phyloP scores from a whole-genome alignment of 2,113 vertebrate species.

The Morone chrysops region DNA sequence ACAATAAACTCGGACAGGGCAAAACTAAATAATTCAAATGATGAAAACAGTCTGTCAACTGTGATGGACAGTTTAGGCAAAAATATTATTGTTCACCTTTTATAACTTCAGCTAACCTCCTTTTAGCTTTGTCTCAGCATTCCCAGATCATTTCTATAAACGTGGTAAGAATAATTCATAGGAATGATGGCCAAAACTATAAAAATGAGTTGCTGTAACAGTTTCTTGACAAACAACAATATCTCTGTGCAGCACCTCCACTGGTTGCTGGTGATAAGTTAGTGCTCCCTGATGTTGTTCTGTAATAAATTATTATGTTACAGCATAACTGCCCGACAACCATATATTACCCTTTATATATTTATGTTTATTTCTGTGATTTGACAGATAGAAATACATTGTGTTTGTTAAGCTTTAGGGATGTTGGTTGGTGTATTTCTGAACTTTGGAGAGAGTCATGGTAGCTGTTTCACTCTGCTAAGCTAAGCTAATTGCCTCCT shows the following conservation, averaged over 20 bases:
- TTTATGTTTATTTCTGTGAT: neutral
- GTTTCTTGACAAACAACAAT: neutral
- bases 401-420: neutral
- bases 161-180: neutral
- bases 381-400: constrained; percentile 8
- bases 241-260: neutral
- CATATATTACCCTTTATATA: constrained; percentile 16
- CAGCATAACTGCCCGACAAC: neutral
- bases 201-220: neutral
- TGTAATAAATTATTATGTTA: neutral
- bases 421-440: neutral
- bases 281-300: neutral
- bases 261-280: constrained; percentile 3
- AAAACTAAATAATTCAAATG: constrained; percentile 6
- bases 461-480: neutral
- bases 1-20: neutral
- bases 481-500: neutral
- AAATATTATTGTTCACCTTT: neutral
- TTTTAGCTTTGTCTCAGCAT: neutral
- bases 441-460: neutral
- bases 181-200: neutral
- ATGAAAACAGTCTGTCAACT: neutral
- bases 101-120: no score
- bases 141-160: neutral
- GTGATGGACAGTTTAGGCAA: neutral